These are phyloP conservation scores for Onychorhynchus coronatus DNA, from an alignment of 2,113 vertebrate genomes.

Conservation along the genomic window DNA sequence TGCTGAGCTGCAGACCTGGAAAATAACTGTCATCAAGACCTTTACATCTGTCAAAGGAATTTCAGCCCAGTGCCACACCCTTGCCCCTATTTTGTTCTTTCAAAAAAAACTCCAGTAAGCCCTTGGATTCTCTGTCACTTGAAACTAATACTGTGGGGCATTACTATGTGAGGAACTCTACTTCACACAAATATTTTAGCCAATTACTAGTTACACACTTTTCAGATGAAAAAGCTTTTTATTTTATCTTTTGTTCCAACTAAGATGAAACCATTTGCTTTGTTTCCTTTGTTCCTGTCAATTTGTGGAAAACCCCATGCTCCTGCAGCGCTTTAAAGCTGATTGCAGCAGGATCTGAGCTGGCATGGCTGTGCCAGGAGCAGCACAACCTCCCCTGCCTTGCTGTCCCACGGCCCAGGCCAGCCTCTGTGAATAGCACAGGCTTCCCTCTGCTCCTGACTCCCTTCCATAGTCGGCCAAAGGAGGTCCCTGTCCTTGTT, in stretches of 20 bases:
- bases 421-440: not conserved
- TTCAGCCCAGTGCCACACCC: conserved; percentile 37
- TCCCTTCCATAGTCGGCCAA: not conserved
- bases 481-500: not conserved
- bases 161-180: not conserved
- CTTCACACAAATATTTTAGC: not conserved
- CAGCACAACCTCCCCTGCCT: not conserved
- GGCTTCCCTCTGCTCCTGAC: not conserved
- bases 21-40: conserved; percentile 79
- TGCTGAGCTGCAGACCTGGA: conserved; percentile 73
- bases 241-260: not conserved
- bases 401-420: not conserved
- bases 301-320: not conserved
- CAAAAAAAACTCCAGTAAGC: not conserved
- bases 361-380: rapidly evolving
- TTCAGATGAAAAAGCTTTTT: not conserved
- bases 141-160: not conserved
- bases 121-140: not conserved
- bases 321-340: not conserved
- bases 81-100: not conserved
- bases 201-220: not conserved
- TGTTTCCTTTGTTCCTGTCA: not conserved
- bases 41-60: conserved; percentile 68
- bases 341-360: not conserved
- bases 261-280: not conserved